Conservation (phyloP, 2,888 invertebrate species). For the Dusona sp. region DNA sequence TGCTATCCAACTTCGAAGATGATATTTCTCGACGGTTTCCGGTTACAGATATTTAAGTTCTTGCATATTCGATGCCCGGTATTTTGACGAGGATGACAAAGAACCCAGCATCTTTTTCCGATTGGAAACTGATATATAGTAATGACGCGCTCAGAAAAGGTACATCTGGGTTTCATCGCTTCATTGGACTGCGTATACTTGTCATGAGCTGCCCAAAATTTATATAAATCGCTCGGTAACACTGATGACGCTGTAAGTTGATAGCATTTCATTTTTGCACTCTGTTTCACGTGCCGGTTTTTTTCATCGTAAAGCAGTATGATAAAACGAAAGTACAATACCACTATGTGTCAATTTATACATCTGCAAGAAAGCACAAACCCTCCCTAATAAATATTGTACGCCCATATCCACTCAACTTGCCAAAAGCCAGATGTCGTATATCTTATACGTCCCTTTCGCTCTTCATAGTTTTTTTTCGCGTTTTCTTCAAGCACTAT, state of each 20-base stretch:
- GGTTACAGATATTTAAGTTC: no score
- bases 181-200: no score
- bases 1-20: no score
- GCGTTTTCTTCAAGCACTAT: conserved; percentile 21
- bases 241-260: not conserved
- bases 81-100: no score
- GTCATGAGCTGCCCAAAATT: no score
- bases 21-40: no score
- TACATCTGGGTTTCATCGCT: no score
- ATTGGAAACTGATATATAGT: no score
- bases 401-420: conserved; percentile 48
- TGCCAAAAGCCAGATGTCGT: conserved; percentile 62
- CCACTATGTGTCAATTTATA: conserved; percentile 24
- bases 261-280: not conserved
- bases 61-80: no score
- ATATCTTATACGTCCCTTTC: conserved; percentile 35
- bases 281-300: not conserved
- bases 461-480: not conserved
- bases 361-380: conserved; percentile 23
- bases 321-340: not conserved
- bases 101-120: no score
- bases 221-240: not conserved
- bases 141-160: no score
- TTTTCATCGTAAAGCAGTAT: not conserved
- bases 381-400: conserved; percentile 43